Evolutionary conservation across 2,888 invertebrate species (phyloP).

Genomic region (Ellobium chinense): DNA sequence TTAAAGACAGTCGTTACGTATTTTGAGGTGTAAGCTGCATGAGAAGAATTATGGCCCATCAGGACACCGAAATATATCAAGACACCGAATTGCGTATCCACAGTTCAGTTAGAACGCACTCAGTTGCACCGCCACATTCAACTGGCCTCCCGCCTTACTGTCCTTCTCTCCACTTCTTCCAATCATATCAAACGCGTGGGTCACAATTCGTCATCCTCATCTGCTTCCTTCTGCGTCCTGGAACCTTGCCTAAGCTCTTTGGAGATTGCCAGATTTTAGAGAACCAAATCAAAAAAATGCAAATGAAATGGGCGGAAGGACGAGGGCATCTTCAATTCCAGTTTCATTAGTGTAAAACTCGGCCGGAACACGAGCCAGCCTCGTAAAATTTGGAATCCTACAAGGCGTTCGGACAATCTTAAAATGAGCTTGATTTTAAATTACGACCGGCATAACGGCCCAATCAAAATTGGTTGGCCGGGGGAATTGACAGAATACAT

Average conservation of each 20-base stretch:
- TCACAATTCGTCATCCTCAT: constrained; percentile 1
- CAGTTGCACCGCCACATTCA: too few species aligned
- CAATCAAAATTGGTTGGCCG: constrained; percentile 22
- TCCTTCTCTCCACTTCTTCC: too few species aligned
- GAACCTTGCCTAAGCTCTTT: not conserved
- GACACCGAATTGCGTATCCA: too few species aligned
- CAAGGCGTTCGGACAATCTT: constrained; percentile 19
- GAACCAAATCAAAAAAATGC: constrained; percentile 36
- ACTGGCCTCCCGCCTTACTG: too few species aligned
- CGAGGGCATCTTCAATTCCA: constrained; percentile 35
- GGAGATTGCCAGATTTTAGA: constrained; percentile 5
- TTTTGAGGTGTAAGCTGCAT: too few species aligned
- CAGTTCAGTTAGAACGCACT: too few species aligned
- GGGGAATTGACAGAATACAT: constrained; percentile 36
- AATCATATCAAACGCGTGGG: too few species aligned
- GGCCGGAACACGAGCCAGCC: constrained; percentile 1
- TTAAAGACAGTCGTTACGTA: too few species aligned
- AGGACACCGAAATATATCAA: too few species aligned
- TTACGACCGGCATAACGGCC: constrained; percentile 26
- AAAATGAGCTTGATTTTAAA: constrained; percentile 40
- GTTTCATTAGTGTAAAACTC: constrained; percentile 32
- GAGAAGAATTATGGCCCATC: too few species aligned
- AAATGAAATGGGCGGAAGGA: constrained; percentile 41
- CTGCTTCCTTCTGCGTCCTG: not conserved
- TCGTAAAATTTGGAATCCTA: constrained; percentile 34